Conservation (phyloP, 1,140 invertebrate species). For the Stegodyphus dumicola region DNA sequence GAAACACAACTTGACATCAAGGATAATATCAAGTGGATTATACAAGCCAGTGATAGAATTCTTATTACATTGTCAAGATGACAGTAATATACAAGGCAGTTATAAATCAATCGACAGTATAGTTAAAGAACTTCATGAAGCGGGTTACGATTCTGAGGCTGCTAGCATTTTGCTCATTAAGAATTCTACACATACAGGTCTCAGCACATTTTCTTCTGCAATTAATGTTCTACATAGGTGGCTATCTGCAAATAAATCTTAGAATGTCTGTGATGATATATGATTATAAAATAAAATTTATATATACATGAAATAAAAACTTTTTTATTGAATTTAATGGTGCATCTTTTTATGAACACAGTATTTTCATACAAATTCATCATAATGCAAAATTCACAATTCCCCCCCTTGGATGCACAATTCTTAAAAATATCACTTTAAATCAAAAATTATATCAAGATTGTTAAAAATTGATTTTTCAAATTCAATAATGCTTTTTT, state of each 20-base stretch:
- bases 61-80: conserved; percentile 48
- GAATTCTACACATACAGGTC: conserved; percentile 19
- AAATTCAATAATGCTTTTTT: no score
- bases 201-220: conserved; percentile 46
- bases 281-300: conserved; percentile 2
- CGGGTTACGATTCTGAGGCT: conserved; percentile 44
- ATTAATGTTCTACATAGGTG: conserved; percentile 36
- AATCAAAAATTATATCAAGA: no score
- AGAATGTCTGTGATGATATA: background rate
- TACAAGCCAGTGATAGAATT: conserved; percentile 54
- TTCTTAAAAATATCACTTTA: no score
- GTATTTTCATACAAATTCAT: no score
- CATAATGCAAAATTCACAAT: no score
- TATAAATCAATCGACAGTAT: conserved; percentile 30
- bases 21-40: conserved; percentile 29
- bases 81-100: background rate
- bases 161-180: conserved; percentile 33
- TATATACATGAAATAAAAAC: no score
- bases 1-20: conserved; percentile 3
- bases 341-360: no score
- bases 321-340: no score
- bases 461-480: no score
- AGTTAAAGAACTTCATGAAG: conserved; percentile 41
- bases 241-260: conserved; percentile 9
- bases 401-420: no score